These are phyloP conservation scores for Drosophila ironensis DNA, from an alignment of 1,140 invertebrate species.

Conservation along the genomic window DNA sequence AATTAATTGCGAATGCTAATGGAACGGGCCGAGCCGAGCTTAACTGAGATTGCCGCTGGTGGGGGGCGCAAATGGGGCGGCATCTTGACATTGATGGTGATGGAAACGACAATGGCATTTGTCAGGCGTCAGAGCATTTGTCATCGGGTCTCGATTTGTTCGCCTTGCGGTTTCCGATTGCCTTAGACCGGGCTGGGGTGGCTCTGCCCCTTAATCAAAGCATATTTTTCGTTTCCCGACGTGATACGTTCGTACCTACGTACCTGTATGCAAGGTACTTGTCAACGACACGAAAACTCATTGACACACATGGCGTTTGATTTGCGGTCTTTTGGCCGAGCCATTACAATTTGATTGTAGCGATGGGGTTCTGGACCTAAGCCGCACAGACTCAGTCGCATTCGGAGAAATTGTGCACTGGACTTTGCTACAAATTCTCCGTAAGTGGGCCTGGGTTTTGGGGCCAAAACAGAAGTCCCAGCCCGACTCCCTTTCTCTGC, in stretches of 20 bases:
- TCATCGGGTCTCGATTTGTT: conserved; percentile 30
- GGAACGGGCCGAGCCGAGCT: too few relatives aligned
- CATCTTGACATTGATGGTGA: conserved; percentile 43
- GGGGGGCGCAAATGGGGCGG: conserved; percentile 13
- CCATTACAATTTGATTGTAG: conserved; percentile 16
- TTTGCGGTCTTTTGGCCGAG: conserved; percentile 29
- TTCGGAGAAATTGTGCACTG: background rate
- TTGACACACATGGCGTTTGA: conserved; percentile 37
- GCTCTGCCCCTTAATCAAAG: conserved; percentile 19
- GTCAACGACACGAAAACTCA: conserved; percentile 45
- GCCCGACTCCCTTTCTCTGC: conserved; percentile 57
- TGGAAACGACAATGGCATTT: conserved; percentile 46
- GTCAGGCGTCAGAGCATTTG: conserved; percentile 47
- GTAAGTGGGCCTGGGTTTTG: conserved; percentile 20
- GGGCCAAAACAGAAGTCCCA: conserved; percentile 31
- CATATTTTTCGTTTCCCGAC: conserved; percentile 18
- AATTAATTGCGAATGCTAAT: conserved; percentile 73
- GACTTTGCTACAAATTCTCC: conserved; percentile 6
- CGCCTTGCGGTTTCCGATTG: conserved; percentile 25
- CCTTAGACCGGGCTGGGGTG: conserved; percentile 1
- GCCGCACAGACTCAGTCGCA: background rate
- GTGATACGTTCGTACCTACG: too few relatives aligned
- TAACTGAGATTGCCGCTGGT: conserved; percentile 18
- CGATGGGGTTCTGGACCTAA: background rate
- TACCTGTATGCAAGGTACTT: conserved; percentile 5